phyloP scores from a whole-genome alignment of 2,797 vertebrate genomes.

The Xyrichtys novacula region DNA sequence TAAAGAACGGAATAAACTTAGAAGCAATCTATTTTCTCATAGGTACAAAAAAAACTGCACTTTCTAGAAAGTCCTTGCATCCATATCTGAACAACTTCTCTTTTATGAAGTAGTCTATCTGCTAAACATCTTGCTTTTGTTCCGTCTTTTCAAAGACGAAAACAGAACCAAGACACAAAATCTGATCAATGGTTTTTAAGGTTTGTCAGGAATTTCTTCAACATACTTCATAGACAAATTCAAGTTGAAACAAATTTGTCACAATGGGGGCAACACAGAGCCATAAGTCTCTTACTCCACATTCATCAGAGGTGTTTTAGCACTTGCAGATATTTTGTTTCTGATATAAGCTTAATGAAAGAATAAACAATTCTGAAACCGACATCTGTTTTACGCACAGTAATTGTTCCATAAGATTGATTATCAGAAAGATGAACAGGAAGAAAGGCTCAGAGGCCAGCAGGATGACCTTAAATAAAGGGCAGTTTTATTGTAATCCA shows the following conservation, averaged over 20 bases:
- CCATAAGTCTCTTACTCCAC: not conserved
- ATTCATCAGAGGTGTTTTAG: not conserved
- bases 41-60: no score
- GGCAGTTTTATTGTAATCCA: conserved; percentile 52
- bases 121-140: no score
- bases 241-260: not conserved
- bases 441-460: not conserved
- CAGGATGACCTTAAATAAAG: conserved; percentile 51
- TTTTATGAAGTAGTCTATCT: not conserved
- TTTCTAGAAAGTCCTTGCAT: not conserved
- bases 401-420: no score
- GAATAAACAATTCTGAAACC: not conserved
- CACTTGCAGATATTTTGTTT: not conserved
- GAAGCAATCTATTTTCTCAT: no score
- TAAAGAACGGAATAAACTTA: no score
- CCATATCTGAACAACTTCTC: not conserved
- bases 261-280: not conserved
- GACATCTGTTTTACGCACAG: not conserved
- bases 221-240: not conserved
- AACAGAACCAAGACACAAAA: not conserved
- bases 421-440: not conserved
- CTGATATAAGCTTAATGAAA: not conserved
- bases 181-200: not conserved
- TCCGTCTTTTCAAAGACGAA: conserved; percentile 6
- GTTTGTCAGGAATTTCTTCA: not conserved